Conservation (phyloP, 2,888 invertebrate species). For the Synanthedon andrenaeformis region DNA sequence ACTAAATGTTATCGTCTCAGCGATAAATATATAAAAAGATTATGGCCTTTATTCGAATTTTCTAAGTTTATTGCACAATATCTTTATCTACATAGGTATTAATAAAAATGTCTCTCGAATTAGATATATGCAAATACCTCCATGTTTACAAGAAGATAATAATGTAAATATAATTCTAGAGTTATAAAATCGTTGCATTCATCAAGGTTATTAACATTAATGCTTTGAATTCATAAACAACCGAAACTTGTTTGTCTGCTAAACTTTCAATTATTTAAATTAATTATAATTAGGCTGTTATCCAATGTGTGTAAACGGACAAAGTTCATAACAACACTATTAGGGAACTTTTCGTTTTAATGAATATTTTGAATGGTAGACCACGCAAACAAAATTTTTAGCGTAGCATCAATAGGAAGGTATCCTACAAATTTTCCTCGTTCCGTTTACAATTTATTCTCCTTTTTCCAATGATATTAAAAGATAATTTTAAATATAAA, state of each 20-base stretch:
- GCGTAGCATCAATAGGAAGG: neutral
- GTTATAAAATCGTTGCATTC: neutral
- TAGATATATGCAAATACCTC: too few relatives aligned
- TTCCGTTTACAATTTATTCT: neutral
- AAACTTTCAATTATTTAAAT: conserved; percentile 34
- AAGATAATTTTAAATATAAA: too few relatives aligned
- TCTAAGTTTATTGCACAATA: too few relatives aligned
- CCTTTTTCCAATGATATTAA: too few relatives aligned
- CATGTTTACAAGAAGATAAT: neutral
- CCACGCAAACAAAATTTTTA: neutral
- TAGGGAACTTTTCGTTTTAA: neutral
- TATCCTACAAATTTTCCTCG: neutral
- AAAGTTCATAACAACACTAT: neutral
- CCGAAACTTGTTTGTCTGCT: neutral
- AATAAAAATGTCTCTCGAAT: too few relatives aligned
- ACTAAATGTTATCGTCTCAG: too few relatives aligned
- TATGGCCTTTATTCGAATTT: too few relatives aligned
- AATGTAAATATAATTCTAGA: neutral
- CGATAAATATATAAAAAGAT: too few relatives aligned
- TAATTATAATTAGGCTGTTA: conserved; percentile 10
- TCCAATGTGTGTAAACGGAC: conserved; percentile 14
- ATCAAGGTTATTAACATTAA: neutral
- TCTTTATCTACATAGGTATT: too few relatives aligned
- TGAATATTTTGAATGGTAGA: too few relatives aligned
- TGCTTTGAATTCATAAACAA: neutral